Evolutionary conservation across 2,888 invertebrate genomes (phyloP).

Genomic region (Agriopis aurantiaria): DNA sequence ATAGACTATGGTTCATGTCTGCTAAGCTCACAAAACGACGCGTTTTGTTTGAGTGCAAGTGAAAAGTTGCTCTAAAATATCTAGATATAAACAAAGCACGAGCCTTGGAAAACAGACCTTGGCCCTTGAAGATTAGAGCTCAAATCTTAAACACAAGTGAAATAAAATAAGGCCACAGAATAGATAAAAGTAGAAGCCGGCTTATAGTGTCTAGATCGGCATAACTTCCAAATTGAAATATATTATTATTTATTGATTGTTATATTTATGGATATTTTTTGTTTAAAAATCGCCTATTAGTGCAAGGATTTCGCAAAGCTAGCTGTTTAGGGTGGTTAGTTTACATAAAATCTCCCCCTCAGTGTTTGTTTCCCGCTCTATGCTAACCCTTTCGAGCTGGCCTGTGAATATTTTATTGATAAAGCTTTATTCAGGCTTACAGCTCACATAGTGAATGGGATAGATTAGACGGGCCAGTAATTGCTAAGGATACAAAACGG

Average conservation of each 20-base stretch:
- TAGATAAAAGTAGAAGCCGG: not conserved
- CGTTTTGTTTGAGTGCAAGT: slow-evolving; percentile 4
- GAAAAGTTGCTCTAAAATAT: not conserved
- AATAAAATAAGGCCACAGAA: slow-evolving; percentile 2
- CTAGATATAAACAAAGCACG: not conserved
- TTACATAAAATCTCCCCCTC: slow-evolving; percentile 33
- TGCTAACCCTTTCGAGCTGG: slow-evolving; percentile 27
- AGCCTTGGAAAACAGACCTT: not conserved
- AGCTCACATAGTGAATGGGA: slow-evolving; percentile 1
- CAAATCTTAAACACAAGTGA: not conserved
- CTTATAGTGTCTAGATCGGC: slow-evolving; percentile 7
- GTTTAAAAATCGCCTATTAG: slow-evolving; percentile 11
- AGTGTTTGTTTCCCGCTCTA: slow-evolving; percentile 24
- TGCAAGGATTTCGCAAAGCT: slow-evolving; percentile 26
- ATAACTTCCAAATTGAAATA: slow-evolving; percentile 14
- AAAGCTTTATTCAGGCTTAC: slow-evolving; percentile 13
- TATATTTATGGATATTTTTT: slow-evolving; percentile 14
- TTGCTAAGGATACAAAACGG: not conserved
- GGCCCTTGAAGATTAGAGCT: not conserved
- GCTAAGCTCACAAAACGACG: slow-evolving; percentile 16
- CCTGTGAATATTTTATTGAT: slow-evolving; percentile 36
- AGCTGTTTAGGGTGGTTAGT: slow-evolving; percentile 30
- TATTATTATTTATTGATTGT: slow-evolving; percentile 10
- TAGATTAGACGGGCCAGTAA: not conserved
- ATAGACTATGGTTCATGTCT: slow-evolving; percentile 52